These are phyloP conservation scores for Centropus unirufus DNA, from an alignment of 2,113 vertebrate species.

Conservation along the genomic window DNA sequence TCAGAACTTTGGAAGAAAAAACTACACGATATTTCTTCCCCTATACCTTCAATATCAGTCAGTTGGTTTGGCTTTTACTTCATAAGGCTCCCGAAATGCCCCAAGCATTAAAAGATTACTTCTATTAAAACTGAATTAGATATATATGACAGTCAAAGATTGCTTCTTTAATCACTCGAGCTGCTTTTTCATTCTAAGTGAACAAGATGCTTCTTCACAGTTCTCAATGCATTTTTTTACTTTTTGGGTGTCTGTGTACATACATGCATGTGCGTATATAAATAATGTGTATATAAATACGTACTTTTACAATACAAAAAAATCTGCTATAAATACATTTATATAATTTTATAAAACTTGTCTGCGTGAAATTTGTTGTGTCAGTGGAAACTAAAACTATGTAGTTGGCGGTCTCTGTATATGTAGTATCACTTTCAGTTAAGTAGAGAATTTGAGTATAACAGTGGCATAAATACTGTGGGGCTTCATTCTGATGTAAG, in stretches of 20 bases:
- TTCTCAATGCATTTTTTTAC: background rate
- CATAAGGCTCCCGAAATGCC: background rate
- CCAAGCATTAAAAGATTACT: background rate
- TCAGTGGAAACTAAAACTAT: background rate
- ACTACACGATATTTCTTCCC: background rate
- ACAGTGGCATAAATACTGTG: slow-evolving; percentile 14
- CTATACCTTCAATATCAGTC: background rate
- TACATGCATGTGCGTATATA: accelerated
- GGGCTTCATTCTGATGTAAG: background rate
- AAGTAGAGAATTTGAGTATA: background rate
- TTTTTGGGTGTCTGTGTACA: background rate
- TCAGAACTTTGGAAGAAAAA: background rate
- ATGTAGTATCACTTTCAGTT: background rate
- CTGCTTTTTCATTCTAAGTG: background rate
- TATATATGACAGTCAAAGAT: background rate
- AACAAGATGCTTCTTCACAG: background rate
- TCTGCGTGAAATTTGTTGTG: background rate
- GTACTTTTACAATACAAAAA: background rate
- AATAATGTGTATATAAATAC: background rate
- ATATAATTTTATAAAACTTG: background rate
- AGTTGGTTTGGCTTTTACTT: background rate
- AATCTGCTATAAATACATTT: background rate
- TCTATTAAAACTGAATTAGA: background rate
- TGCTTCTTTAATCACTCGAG: background rate
- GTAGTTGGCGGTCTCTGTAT: background rate